Evolutionary conservation across 1,140 invertebrate genomes (phyloP).

Genomic region (Sinella curviseta): DNA sequence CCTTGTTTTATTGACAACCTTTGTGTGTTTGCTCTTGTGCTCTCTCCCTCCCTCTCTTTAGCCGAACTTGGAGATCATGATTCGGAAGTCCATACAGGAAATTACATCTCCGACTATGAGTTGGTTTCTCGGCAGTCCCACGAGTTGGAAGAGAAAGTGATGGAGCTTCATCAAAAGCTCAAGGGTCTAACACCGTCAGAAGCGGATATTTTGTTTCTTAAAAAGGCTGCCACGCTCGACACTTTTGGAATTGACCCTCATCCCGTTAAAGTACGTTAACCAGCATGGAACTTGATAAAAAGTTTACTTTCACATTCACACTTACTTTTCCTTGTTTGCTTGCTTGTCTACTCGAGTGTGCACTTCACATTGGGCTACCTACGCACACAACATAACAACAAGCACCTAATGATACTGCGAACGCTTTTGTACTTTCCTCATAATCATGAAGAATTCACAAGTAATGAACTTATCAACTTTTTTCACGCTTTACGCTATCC

Average conservation of each 20-base stretch:
- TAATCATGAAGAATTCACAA: slow-evolving; percentile 2
- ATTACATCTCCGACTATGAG: slow-evolving; percentile 89
- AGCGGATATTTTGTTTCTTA: slow-evolving; percentile 81
- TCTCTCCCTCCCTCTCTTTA: slow-evolving; percentile 54
- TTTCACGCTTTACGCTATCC: neutral
- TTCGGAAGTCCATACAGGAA: slow-evolving; percentile 79
- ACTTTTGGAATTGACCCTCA: slow-evolving; percentile 97
- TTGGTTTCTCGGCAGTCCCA: slow-evolving; percentile 80
- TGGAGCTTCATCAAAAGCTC: slow-evolving; percentile 81
- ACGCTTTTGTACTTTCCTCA: neutral
- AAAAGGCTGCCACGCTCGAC: slow-evolving; percentile 83
- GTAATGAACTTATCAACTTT: neutral
- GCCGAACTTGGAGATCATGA: slow-evolving; percentile 94
- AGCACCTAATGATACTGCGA: neutral
- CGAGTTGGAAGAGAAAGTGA: slow-evolving; percentile 83
- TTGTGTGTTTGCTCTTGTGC: neutral
- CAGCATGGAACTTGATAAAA: neutral
- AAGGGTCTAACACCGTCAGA: slow-evolving; percentile 71
- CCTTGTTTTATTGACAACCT: too few relatives aligned
- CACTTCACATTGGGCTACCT: too few relatives aligned
- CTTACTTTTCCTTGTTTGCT: neutral
- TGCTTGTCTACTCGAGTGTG: too few relatives aligned
- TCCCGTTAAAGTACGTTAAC: slow-evolving; percentile 81
- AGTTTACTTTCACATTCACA: neutral
- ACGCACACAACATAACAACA: neutral